Conservation (phyloP, 2,113 vertebrate genomes). For the Perca fluviatilis region DNA sequence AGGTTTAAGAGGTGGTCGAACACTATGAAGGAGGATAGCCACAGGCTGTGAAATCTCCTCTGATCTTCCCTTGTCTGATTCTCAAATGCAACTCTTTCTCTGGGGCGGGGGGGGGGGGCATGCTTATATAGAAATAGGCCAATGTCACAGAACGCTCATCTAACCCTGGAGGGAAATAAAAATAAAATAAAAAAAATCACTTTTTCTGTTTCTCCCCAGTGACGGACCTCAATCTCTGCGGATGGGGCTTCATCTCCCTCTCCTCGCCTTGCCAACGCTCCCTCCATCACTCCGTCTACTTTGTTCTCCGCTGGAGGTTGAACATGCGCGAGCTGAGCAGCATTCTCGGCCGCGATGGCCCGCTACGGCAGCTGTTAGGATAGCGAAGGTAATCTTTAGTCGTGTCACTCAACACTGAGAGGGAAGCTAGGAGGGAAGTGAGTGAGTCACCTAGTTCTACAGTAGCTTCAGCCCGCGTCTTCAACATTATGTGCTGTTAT, state of each 20-base stretch:
- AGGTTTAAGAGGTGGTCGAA: conserved; percentile 82
- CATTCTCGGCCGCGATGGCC: conserved; percentile 53
- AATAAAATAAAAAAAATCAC: conserved; percentile 48
- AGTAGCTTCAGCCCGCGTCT: conserved; percentile 27
- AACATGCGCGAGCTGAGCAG: conserved; percentile 64
- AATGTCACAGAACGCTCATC: conserved; percentile 84
- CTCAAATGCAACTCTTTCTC: conserved; percentile 83
- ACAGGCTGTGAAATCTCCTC: conserved; percentile 84
- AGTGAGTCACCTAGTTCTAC: conserved; percentile 28
- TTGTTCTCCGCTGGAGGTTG: conserved; percentile 77
- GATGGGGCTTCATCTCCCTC: conserved; percentile 46
- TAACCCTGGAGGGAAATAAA: conserved; percentile 76
- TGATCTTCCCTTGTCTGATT: conserved; percentile 86
- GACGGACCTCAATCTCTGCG: conserved; percentile 65
- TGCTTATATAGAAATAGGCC: conserved; percentile 82
- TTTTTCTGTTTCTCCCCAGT: conserved; percentile 64
- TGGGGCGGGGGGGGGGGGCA: conserved; percentile 71
- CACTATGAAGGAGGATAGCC: conserved; percentile 82
- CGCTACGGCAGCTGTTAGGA: conserved; percentile 56
- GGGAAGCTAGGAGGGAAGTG: conserved; percentile 34
- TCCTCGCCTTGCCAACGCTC: conserved; percentile 29
- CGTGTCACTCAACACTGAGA: conserved; percentile 64
- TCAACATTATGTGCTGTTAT: conserved; percentile 13
- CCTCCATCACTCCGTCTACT: conserved; percentile 59
- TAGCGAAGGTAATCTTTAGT: conserved; percentile 65